A percentile compares a stretch with the other conserved stretches of the same genome.
These are phyloP conservation scores for Prosapia bicincta DNA, from an alignment of 2,888 invertebrate species.

Conservation along the genomic window DNA sequence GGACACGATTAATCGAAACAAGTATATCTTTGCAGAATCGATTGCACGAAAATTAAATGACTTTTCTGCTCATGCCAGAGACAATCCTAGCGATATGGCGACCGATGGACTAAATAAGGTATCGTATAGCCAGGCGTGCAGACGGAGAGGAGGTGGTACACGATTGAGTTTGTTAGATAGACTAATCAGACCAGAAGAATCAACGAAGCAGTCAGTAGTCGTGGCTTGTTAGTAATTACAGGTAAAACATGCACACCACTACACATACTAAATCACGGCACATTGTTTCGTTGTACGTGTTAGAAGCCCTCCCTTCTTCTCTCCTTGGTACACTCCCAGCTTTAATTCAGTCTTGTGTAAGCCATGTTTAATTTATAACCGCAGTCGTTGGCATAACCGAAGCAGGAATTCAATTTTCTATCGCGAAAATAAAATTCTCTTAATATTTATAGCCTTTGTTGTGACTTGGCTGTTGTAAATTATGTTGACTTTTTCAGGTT, in stretches of 20 bases:
- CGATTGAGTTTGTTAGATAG: constrained; percentile 9
- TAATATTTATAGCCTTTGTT: too few relatives aligned
- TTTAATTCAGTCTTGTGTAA: background rate
- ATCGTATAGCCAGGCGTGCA: background rate
- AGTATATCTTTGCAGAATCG: too few relatives aligned
- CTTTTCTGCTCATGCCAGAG: too few relatives aligned
- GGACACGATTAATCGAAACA: too few relatives aligned
- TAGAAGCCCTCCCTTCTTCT: background rate
- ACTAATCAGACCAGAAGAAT: constrained; percentile 2
- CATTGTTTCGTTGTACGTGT: background rate
- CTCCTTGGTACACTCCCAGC: background rate
- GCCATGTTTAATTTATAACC: too few relatives aligned
- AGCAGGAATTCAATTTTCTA: too few relatives aligned
- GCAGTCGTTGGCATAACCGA: too few relatives aligned
- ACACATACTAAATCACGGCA: constrained; percentile 2
- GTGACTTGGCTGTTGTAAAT: too few relatives aligned
- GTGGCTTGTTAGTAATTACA: constrained; percentile 22
- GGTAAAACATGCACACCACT: constrained; percentile 4
- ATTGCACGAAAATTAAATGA: too few relatives aligned
- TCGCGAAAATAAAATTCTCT: too few relatives aligned
- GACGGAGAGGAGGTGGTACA: background rate
- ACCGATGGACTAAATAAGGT: background rate
- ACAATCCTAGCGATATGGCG: too few relatives aligned
- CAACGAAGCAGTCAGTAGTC: background rate
- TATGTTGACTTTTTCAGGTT: too few relatives aligned